A percentile compares a stretch with the other conserved stretches of the same genome.
These are phyloP conservation scores for Agriopis aurantiaria DNA, from an alignment of 2,888 invertebrate species.

Conservation along the genomic window DNA sequence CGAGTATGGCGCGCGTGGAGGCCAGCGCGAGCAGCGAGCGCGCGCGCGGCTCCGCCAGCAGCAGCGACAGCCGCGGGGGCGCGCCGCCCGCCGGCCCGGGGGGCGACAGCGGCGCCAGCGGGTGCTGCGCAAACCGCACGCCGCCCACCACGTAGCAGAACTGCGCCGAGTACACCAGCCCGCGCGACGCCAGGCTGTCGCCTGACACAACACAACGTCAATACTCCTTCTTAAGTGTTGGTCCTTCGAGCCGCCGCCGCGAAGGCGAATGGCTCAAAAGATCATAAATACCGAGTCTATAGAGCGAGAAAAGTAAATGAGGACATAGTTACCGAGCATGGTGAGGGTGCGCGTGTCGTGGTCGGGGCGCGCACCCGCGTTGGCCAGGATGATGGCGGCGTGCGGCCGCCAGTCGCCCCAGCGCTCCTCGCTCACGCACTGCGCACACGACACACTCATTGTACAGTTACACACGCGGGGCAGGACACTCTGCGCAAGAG, in stretches of 20 bases:
- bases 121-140: conserved; percentile 84
- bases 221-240: no score
- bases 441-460: conserved; percentile 21
- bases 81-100: conserved; percentile 54
- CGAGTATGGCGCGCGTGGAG: conserved; percentile 94
- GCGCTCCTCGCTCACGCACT: conserved; percentile 90
- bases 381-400: conserved; percentile 97
- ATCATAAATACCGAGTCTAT: not conserved
- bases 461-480: not conserved
- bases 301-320: not conserved
- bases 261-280: not conserved
- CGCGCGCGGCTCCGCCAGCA: conserved; percentile 91
- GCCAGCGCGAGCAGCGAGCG: conserved; percentile 89
- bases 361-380: conserved; percentile 91
- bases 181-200: conserved; percentile 90
- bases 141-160: conserved; percentile 98
- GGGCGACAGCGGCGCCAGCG: conserved; percentile 66
- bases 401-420: conserved; percentile 99
- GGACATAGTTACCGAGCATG: conserved; percentile 84
- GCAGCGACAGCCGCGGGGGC: conserved; percentile 90
- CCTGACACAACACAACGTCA: conserved; percentile 71
- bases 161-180: conserved; percentile 96
- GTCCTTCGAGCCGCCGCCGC: no score
- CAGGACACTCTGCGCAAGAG: no score
- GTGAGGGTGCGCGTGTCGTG: conserved; percentile 92